These are phyloP conservation scores for Spicauda simplicius DNA, from an alignment of 2,888 invertebrate genomes.

Conservation along the genomic window DNA sequence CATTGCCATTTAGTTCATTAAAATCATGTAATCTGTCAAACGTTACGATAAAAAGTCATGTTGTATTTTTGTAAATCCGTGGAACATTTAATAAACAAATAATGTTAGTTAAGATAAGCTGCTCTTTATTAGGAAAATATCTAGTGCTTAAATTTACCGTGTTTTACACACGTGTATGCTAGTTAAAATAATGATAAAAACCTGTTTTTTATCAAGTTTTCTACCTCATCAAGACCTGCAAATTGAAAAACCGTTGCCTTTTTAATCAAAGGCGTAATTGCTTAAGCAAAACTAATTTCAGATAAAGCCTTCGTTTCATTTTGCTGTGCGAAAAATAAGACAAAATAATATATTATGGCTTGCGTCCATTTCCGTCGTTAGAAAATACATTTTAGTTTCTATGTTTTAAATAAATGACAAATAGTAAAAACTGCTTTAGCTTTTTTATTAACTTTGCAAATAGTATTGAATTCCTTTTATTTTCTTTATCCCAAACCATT, in stretches of 20 bases:
- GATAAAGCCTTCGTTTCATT: conserved; percentile 2
- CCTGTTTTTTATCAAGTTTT: neutral
- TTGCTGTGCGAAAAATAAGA: neutral
- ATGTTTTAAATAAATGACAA: neutral
- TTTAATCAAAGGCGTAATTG: conserved; percentile 7
- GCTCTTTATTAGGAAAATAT: no score
- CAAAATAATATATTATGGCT: neutral
- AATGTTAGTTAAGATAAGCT: no score
- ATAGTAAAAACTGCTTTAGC: neutral
- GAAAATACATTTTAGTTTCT: neutral
- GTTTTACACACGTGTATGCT: no score
- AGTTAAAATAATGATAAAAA: no score
- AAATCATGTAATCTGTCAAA: no score
- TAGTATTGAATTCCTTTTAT: no score
- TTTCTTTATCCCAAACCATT: no score
- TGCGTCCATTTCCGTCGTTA: neutral
- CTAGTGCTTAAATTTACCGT: no score
- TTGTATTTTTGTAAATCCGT: no score
- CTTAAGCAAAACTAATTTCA: conserved; percentile 2
- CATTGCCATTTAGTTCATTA: no score
- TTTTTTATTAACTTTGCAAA: neutral
- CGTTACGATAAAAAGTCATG: no score
- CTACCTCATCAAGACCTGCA: conserved; percentile 10
- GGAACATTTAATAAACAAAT: no score
- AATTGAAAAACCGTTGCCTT: conserved; percentile 9